Percentiles rank a stretch among this genome's conserved stretches.
Evolutionary conservation across 2,888 invertebrate species (phyloP).

Genomic region (Rhamphomyia laevipes): DNA sequence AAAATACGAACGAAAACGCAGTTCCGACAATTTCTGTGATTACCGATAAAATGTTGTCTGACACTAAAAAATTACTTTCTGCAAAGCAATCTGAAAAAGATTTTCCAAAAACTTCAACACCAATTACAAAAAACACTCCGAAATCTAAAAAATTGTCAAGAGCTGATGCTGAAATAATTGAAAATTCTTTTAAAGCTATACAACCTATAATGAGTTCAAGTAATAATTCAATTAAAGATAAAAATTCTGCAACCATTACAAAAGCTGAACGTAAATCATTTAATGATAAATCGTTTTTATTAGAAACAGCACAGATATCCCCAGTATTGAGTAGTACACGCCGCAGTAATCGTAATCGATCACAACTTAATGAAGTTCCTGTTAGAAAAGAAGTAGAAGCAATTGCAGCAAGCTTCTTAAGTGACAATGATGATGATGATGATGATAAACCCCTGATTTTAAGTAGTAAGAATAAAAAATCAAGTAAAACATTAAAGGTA

Average conservation of each 20-base stretch:
- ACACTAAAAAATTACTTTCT: too few relatives aligned
- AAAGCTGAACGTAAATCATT: not conserved
- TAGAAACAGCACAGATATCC: too few relatives aligned
- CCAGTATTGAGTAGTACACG: constrained; percentile 2
- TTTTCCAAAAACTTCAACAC: too few relatives aligned
- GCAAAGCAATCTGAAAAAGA: too few relatives aligned
- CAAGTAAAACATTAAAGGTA: not conserved
- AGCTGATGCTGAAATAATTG: not conserved
- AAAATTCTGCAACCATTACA: not conserved
- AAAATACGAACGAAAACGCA: too few relatives aligned
- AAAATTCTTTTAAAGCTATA: constrained; percentile 1
- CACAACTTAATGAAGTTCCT: not conserved
- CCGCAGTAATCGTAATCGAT: not conserved
- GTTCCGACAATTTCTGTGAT: too few relatives aligned
- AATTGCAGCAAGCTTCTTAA: constrained; percentile 18
- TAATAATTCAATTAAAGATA: not conserved
- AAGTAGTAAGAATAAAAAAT: not conserved
- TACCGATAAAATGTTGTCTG: too few relatives aligned
- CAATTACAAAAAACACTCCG: too few relatives aligned
- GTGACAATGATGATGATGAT: constrained; percentile 13
- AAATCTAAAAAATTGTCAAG: not conserved
- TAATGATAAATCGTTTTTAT: not conserved
- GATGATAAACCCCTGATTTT: not conserved
- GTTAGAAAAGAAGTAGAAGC: constrained; percentile 16
- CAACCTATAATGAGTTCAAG: not conserved